Evolutionary conservation across 2,888 invertebrate genomes (phyloP).

Genomic region (Galeopsomyia nigrocyanea): DNA sequence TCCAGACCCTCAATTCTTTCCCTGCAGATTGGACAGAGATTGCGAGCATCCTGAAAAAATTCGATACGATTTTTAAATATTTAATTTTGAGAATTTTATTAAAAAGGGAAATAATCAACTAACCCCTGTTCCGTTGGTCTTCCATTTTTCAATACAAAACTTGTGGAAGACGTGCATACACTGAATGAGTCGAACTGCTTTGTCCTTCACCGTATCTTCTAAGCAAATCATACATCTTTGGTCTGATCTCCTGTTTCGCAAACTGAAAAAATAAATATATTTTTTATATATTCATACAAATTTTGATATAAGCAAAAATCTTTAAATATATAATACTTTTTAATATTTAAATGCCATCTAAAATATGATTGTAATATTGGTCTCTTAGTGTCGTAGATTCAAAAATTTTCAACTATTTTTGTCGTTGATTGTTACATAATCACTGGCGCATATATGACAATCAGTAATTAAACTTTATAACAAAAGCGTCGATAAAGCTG

Average conservation of each 20-base stretch:
- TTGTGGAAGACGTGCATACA: conserved; percentile 53
- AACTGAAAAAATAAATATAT: conserved; percentile 24
- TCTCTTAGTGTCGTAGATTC: no score
- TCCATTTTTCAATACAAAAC: conserved; percentile 52
- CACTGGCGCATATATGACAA: no score
- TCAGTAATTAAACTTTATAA: neutral
- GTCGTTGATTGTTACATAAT: no score
- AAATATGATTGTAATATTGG: no score
- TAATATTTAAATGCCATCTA: no score
- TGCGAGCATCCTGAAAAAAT: conserved; percentile 47
- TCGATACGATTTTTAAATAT: conserved; percentile 3
- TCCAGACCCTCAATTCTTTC: conserved; percentile 43
- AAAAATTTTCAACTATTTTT: no score
- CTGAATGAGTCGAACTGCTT: conserved; percentile 42
- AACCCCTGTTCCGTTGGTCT: conserved; percentile 49
- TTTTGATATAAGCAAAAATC: no score
- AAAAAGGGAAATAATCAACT: neutral
- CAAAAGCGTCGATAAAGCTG: conserved; percentile 7
- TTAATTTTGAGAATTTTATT: neutral
- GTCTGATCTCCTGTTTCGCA: conserved; percentile 47
- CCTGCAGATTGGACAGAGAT: conserved; percentile 52
- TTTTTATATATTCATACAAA: no score
- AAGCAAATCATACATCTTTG: conserved; percentile 52
- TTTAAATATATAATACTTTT: no score
- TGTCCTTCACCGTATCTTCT: conserved; percentile 35